These are phyloP conservation scores for Myrmecophaga tridactyla DNA, from an alignment of 2,113 vertebrate species.

Conservation along the genomic window DNA sequence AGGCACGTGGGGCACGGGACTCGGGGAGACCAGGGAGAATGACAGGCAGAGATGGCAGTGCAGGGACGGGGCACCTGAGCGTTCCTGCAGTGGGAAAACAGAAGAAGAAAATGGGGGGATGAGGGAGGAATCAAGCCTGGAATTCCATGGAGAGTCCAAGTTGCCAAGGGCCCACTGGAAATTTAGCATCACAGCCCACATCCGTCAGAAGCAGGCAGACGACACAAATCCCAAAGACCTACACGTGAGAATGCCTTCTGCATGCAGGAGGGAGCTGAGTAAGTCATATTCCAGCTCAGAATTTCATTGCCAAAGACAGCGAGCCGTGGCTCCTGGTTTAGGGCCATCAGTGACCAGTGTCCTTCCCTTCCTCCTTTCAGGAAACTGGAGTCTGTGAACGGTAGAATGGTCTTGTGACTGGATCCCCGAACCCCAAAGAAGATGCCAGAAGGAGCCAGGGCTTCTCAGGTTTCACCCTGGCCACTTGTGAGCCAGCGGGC, in stretches of 20 bases:
- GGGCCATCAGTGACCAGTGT: not conserved
- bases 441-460: not conserved
- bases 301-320: not conserved
- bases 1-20: too few relatives aligned
- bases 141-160: not conserved
- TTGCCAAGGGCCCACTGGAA: not conserved
- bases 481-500: not conserved
- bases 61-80: accelerated
- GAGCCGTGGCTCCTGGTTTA: not conserved
- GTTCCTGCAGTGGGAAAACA: not conserved
- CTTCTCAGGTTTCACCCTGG: not conserved
- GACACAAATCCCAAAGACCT: too few relatives aligned
- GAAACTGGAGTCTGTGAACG: not conserved
- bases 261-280: not conserved
- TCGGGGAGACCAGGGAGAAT: too few relatives aligned
- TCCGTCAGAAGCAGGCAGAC: not conserved
- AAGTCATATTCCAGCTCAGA: not conserved
- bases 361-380: not conserved
- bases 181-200: not conserved
- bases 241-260: accelerated
- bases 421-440: not conserved
- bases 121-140: not conserved
- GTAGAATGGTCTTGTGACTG: not conserved
- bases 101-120: too few relatives aligned
- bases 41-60: not conserved